phyloP scores from a whole-genome alignment of 2,888 invertebrate species.

The Agriotes lineatus region DNA sequence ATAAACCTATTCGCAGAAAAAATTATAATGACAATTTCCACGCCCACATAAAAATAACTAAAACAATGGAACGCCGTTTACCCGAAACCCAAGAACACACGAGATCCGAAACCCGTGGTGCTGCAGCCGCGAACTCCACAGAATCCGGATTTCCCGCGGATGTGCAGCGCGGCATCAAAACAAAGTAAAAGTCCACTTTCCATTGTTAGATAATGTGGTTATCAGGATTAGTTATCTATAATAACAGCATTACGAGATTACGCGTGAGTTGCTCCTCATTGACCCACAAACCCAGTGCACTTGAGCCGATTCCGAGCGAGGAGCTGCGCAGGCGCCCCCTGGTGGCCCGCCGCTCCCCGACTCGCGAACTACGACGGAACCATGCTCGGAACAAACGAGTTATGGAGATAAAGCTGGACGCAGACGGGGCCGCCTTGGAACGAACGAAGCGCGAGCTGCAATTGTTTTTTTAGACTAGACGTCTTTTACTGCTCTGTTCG shows the following conservation, averaged over 20 bases:
- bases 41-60: no score
- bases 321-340: constrained; percentile 29
- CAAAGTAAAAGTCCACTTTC: constrained; percentile 30
- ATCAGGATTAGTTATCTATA: constrained; percentile 33
- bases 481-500: no score
- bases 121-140: no score
- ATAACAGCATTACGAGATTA: constrained; percentile 37
- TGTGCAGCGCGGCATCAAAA: constrained; percentile 6
- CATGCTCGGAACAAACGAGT: no score
- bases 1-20: no score
- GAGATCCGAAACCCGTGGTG: no score
- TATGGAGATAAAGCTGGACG: constrained; percentile 38
- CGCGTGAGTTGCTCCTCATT: constrained; percentile 46
- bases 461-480: no score
- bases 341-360: constrained; percentile 33
- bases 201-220: constrained; percentile 39
- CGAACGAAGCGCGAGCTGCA: no score
- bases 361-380: constrained; percentile 6
- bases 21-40: no score
- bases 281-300: constrained; percentile 57
- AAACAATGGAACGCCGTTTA: no score
- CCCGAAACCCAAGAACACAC: no score
- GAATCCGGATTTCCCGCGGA: constrained; percentile 13
- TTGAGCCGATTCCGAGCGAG: constrained; percentile 47
- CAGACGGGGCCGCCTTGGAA: constrained; percentile 15